These are phyloP conservation scores for Saccostrea cuccullata DNA, from an alignment of 1,140 invertebrate genomes.

Conservation along the genomic window DNA sequence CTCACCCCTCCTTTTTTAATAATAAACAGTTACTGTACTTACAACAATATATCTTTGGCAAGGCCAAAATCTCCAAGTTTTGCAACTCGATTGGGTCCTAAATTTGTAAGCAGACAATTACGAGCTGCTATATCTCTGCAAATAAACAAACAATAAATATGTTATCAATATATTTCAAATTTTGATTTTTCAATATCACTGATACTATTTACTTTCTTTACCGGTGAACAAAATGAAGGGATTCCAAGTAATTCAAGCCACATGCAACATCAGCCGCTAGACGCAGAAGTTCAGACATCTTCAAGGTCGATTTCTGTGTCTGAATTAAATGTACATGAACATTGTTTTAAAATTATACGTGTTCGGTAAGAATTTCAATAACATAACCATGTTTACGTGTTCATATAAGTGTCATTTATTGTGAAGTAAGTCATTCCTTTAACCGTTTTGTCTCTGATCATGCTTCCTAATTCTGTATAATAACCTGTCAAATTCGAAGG, in stretches of 20 bases:
- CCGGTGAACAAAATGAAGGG: conserved; percentile 21
- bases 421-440: too few species aligned
- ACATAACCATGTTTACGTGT: too few species aligned
- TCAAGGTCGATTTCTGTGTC: conserved; percentile 27
- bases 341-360: too few species aligned
- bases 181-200: too few species aligned
- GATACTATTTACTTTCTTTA: background rate
- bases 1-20: background rate
- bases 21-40: background rate
- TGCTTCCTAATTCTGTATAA: too few species aligned
- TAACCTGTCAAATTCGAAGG: too few species aligned
- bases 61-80: conserved; percentile 26
- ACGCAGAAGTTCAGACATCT: background rate
- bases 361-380: too few species aligned
- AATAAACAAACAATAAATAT: background rate
- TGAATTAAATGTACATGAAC: background rate
- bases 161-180: too few species aligned
- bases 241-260: conserved; percentile 38
- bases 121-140: conserved; percentile 24
- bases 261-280: background rate
- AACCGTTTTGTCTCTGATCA: too few species aligned
- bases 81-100: conserved; percentile 3
- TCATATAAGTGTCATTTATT: too few species aligned
- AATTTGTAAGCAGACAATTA: conserved; percentile 21
- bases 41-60: conserved; percentile 23